Base-by-base conservation (phyloP, 2,797 vertebrate species). In the Petrocephalus schoutedeni region DNA sequence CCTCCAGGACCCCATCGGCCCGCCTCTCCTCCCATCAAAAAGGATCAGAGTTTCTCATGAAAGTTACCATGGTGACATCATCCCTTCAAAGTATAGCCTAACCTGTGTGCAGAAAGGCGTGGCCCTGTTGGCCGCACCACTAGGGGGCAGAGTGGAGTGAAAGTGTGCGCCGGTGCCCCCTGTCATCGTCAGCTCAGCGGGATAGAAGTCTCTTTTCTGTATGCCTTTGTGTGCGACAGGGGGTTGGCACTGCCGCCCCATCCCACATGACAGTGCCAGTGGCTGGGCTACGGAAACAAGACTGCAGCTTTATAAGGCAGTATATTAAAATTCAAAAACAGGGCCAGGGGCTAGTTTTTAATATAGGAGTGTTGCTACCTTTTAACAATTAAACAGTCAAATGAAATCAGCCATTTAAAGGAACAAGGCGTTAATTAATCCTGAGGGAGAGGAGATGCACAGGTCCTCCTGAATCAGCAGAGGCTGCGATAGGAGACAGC, bases 331-430 rank as follows among this genome's bases (percentile, higher is more conserved):
- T 90, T 87, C 87, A 92, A 90, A 91, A 89, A 36, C 0, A 58
- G 87, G 91, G 91, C 92, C 89, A 87, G 89, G 87, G 91, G 91
- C 90, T 89, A 89, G 92, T 90, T 92, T 92, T 91, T 92, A 89
- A 89, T 74, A 82, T 89, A 88, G 87, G 88, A 89, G 90, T 88
- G 82, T 88, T 0, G 86, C 90, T 90, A 90, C 88, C 89, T 91
- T 91, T 77, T 82, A 89, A 90, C 89, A 92, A 93, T 91, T 93
- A 93, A 91, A 92, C 88, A 87, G 88, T 61, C 84, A 74, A 88
- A 89, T 89, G 84, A 89, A 90, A 89, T 71, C 82, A 87, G 87
- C 56, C 84, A n/a, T 77, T 87, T 80, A 64, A 84, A 67, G 16
- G 86, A 88, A 87, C 83, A 67, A 83, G 83, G 71, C 61, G 41